Conservation (phyloP, 1,140 invertebrate species). For the Berghia stephanieae region DNA sequence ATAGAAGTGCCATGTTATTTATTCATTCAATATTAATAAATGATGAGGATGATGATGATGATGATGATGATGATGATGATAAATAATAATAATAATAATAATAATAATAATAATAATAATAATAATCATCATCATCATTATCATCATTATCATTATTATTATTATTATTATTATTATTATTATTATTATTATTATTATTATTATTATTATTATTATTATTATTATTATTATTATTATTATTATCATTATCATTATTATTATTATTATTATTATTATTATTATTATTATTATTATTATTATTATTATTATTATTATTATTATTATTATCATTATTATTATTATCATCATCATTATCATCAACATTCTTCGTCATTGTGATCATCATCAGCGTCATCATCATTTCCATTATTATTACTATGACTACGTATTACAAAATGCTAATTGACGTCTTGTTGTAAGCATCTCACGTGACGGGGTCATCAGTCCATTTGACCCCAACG, state of each 20-base stretch:
- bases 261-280: not conserved
- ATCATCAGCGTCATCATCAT: too few species aligned
- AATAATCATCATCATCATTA: too few species aligned
- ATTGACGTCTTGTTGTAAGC: too few species aligned
- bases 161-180: not conserved
- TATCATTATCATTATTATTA: too few species aligned
- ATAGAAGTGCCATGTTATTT: not conserved
- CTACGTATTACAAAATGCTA: too few species aligned
- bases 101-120: not conserved
- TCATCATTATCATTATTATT: not conserved
- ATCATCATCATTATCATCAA: too few species aligned
- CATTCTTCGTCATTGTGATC: not conserved
- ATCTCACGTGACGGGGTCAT: too few species aligned
- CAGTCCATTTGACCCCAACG: too few species aligned
- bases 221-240: not conserved
- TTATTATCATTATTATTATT: too few species aligned
- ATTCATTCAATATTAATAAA: not conserved
- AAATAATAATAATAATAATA: not conserved
- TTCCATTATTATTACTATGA: too few species aligned
- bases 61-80: slow-evolving; percentile 23
- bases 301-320: too few species aligned
- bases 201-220: not conserved
- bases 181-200: not conserved
- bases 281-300: not conserved
- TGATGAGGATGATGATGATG: too few species aligned